Conservation (phyloP, 1,140 invertebrate genomes). For the Drosophila persimilis region DNA sequence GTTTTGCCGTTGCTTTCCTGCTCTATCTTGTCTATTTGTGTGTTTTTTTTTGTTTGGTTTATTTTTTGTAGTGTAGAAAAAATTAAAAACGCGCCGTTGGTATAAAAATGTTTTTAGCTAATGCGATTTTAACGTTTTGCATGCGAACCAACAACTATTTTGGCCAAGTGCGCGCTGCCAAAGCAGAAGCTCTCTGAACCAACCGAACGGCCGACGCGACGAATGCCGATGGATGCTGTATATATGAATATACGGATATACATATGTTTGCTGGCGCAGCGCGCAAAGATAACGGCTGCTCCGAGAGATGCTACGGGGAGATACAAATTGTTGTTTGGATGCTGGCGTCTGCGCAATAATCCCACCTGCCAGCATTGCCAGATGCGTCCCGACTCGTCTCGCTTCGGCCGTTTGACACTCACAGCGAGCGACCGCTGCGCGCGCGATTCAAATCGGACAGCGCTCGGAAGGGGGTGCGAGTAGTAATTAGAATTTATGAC, state of each 20-base stretch:
- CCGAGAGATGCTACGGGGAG: slow-evolving; percentile 32
- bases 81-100: slow-evolving; percentile 81
- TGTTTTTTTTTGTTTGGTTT: slow-evolving; percentile 17
- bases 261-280: slow-evolving; percentile 33
- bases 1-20: slow-evolving; percentile 30
- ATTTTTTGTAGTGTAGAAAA: slow-evolving; percentile 72
- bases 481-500: slow-evolving; percentile 52
- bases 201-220: slow-evolving; percentile 34
- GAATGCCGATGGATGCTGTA: slow-evolving; percentile 45
- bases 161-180: slow-evolving; percentile 74
- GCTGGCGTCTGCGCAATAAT: slow-evolving; percentile 53
- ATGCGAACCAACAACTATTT: slow-evolving; percentile 82
- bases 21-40: slow-evolving; percentile 37
- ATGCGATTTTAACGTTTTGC: slow-evolving; percentile 80
- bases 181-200: slow-evolving; percentile 66
- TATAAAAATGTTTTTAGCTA: slow-evolving; percentile 79
- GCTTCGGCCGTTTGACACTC: slow-evolving; percentile 23
- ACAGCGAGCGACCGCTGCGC: slow-evolving; percentile 27
- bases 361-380: slow-evolving; percentile 47
- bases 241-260: slow-evolving; percentile 16
- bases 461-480: background rate
- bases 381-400: background rate
- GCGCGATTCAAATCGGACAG: slow-evolving; percentile 29
- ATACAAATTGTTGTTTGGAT: slow-evolving; percentile 46
- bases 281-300: slow-evolving; percentile 45